These are phyloP conservation scores for Danio albolineatus DNA, from an alignment of 2,797 vertebrate genomes.

Conservation along the genomic window DNA sequence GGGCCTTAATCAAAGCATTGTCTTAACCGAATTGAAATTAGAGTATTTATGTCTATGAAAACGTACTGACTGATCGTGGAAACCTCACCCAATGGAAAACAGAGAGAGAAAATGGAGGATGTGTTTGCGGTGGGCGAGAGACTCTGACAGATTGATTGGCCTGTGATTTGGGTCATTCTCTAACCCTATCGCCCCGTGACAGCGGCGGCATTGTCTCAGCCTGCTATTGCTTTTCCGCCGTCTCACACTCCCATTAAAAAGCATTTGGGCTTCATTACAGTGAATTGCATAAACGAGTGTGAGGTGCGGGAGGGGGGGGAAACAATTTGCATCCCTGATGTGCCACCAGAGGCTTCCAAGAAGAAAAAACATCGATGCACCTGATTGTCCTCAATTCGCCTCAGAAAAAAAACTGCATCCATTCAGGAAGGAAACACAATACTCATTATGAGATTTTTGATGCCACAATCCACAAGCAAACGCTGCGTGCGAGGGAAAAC, in stretches of 20 bases:
- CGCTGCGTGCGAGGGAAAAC: slow-evolving; percentile 17
- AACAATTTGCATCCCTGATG: slow-evolving; percentile 49
- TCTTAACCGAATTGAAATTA: too few species aligned
- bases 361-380: slow-evolving; percentile 30
- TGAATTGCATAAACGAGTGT: slow-evolving; percentile 45
- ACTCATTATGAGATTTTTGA: slow-evolving; percentile 47
- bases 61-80: too few species aligned
- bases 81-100: not conserved
- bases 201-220: slow-evolving; percentile 44
- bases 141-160: slow-evolving; percentile 52
- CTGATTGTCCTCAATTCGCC: slow-evolving; percentile 46
- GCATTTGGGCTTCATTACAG: slow-evolving; percentile 51
- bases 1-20: too few species aligned
- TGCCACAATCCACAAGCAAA: slow-evolving; percentile 39
- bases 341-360: slow-evolving; percentile 33
- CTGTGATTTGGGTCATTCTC: slow-evolving; percentile 48
- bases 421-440: slow-evolving; percentile 36
- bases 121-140: not conserved
- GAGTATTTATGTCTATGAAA: too few species aligned
- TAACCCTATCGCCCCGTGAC: slow-evolving; percentile 50
- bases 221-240: slow-evolving; percentile 22
- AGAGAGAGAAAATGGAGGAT: not conserved
- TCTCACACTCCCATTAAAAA: slow-evolving; percentile 49
- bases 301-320: not conserved
- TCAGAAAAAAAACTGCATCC: not conserved